Percentiles rank a stretch among this genome's conserved stretches.
These are phyloP conservation scores for Thyatira batis DNA, from an alignment of 2,888 invertebrate genomes.

Conservation along the genomic window DNA sequence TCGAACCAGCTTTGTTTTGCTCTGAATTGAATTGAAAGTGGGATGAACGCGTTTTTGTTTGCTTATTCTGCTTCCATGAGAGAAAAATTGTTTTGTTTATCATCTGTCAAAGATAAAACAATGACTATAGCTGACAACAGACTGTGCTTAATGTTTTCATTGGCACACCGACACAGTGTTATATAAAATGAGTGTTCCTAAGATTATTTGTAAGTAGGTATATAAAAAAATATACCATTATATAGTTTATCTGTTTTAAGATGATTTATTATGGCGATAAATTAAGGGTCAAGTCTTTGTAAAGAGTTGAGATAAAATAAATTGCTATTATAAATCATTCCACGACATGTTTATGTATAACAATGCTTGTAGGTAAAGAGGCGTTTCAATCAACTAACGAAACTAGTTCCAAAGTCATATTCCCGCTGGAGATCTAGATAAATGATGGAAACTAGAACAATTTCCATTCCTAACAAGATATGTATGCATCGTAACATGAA, in stretches of 20 bases:
- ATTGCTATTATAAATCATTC: too few species aligned
- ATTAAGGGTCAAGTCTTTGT: too few species aligned
- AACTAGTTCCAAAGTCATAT: background rate
- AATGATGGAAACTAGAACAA: background rate
- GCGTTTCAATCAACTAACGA: background rate
- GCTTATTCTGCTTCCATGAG: constrained; percentile 38
- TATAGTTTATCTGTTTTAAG: too few species aligned
- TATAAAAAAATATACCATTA: too few species aligned
- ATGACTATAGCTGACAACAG: background rate
- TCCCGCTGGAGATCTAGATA: background rate
- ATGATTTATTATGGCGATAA: too few species aligned
- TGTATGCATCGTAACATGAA: background rate
- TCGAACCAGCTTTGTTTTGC: constrained; percentile 39
- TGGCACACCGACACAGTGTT: too few species aligned
- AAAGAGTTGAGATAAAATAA: too few species aligned
- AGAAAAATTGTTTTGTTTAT: constrained; percentile 16
- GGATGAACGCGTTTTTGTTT: constrained; percentile 51
- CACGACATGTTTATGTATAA: background rate
- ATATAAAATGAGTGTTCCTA: too few species aligned
- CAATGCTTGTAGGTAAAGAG: background rate
- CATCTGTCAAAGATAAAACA: background rate
- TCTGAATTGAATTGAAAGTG: constrained; percentile 54
- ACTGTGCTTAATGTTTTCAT: too few species aligned
- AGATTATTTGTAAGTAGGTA: too few species aligned
- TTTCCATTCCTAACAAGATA: background rate